A percentile compares a stretch with the other conserved stretches of the same genome.
These are phyloP conservation scores for Cinara cedri DNA, from an alignment of 2,888 invertebrate species.

Conservation along the genomic window DNA sequence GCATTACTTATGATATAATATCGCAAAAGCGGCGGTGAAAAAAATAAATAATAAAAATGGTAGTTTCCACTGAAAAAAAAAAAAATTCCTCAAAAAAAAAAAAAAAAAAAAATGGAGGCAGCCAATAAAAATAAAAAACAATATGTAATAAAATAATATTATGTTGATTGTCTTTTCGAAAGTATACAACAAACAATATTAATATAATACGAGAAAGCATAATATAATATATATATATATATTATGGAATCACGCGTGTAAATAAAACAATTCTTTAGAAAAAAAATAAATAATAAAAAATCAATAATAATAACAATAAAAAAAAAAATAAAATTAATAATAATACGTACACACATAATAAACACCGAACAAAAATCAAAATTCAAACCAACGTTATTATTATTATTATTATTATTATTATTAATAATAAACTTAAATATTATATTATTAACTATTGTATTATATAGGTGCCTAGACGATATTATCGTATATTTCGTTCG, in stretches of 20 bases:
- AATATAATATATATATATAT: neutral
- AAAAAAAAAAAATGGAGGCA: constrained; percentile 27
- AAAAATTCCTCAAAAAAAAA: constrained; percentile 12
- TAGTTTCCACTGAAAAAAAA: constrained; percentile 26
- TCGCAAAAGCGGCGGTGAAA: constrained; percentile 45
- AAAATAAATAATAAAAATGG: too few relatives aligned
- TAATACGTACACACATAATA: neutral
- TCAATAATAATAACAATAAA: neutral
- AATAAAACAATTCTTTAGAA: neutral
- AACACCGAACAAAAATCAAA: constrained; percentile 39
- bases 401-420: constrained; percentile 48
- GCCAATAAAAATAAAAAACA: constrained; percentile 35
- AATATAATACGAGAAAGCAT: neutral
- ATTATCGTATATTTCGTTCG: too few relatives aligned
- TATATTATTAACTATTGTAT: neutral
- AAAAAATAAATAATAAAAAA: constrained; percentile 17
- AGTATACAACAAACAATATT: constrained; percentile 17
- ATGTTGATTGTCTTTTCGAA: constrained; percentile 18
- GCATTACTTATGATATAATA: constrained; percentile 41
- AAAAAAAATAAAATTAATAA: constrained; percentile 8
- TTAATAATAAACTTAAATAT: constrained; percentile 11
- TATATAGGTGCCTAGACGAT: too few relatives aligned
- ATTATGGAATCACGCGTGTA: constrained; percentile 34
- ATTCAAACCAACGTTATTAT: constrained; percentile 39
- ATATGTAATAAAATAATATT: neutral